Conservation (phyloP, 2,113 vertebrate genomes). For the Rallus limicola region DNA sequence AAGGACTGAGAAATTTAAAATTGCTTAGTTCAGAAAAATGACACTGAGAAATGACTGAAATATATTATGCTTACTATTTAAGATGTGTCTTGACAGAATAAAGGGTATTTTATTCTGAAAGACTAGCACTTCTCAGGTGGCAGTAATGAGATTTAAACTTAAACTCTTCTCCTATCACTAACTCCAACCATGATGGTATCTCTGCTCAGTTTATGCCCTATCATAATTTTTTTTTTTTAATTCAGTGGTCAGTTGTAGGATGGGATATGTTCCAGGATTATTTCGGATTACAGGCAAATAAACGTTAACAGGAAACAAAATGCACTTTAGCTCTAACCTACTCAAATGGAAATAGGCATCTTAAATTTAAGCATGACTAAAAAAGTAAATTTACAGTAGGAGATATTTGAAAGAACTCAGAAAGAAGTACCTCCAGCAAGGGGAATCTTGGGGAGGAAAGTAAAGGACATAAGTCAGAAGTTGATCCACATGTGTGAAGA, state of each 20-base stretch:
- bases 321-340: neutral
- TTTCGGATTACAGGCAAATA: neutral
- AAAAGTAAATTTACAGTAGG: neutral
- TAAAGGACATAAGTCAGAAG: neutral
- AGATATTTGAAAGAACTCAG: neutral
- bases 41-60: neutral
- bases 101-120: neutral
- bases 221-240: neutral
- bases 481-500: neutral
- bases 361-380: neutral
- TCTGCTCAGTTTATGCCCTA: neutral
- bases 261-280: neutral
- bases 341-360: neutral
- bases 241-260: neutral
- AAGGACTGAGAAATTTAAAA: neutral
- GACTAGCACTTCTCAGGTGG: neutral
- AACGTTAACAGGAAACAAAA: neutral
- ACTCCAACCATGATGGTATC: rapidly evolving
- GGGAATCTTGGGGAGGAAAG: neutral
- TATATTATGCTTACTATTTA: neutral
- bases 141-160: neutral
- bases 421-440: neutral
- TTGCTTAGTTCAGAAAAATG: neutral
- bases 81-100: neutral
- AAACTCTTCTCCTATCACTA: neutral